Percentiles rank a stretch among this genome's conserved stretches.
These are phyloP conservation scores for Ellobius talpinus DNA, from an alignment of 2,113 vertebrate species.

Conservation along the genomic window DNA sequence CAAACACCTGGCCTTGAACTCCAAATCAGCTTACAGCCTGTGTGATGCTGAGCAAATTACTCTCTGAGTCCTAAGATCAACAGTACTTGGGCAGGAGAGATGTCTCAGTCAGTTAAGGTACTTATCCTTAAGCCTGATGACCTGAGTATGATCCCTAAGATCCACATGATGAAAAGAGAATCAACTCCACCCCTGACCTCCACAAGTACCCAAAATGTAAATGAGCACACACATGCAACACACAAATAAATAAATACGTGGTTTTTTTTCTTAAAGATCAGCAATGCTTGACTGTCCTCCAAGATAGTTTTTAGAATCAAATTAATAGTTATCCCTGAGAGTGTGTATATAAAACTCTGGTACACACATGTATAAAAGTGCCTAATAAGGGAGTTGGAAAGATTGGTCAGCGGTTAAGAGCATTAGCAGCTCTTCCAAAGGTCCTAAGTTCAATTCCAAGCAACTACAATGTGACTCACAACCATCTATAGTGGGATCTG, in stretches of 20 bases:
- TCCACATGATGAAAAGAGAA: background rate
- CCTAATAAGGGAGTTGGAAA: background rate
- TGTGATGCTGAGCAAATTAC: background rate
- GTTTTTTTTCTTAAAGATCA: background rate
- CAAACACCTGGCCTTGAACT: background rate
- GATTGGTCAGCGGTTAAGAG: background rate
- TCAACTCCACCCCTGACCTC: background rate
- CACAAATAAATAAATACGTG: background rate
- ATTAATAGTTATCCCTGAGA: background rate
- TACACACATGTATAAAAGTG: background rate
- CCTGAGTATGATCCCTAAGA: background rate
- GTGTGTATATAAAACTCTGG: background rate
- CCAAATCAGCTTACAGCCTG: background rate
- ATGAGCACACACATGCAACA: background rate
- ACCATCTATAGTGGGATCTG: background rate
- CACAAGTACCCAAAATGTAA: background rate
- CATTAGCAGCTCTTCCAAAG: background rate
- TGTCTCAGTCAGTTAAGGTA: too few relatives aligned
- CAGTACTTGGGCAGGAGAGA: background rate
- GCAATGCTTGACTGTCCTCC: background rate
- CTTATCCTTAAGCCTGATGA: background rate
- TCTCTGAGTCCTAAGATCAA: background rate
- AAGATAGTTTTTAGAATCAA: slow-evolving; percentile 1
- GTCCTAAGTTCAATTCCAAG: background rate
- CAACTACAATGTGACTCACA: background rate